phyloP scores from a whole-genome alignment of 64 coral and sea anemone species.

The Trachythela sp. region DNA sequence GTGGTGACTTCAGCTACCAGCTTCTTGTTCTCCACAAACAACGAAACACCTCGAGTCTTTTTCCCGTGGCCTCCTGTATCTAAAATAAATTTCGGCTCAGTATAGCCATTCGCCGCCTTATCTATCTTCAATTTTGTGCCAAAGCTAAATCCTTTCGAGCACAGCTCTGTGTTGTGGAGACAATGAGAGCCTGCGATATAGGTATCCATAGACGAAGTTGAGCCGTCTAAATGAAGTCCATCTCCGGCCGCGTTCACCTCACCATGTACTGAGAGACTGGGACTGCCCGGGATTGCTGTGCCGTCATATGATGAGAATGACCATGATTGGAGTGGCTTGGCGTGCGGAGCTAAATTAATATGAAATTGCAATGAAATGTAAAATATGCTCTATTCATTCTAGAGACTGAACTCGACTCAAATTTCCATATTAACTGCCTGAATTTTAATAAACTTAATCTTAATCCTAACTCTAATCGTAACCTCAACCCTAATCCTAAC shows the following conservation, averaged over 20 bases:
- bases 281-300: background rate
- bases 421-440: too few relatives aligned
- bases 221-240: conserved; percentile 1
- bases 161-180: background rate
- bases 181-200: background rate
- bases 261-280: background rate
- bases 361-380: background rate
- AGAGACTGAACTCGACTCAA: background rate
- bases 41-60: background rate
- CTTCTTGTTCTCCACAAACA: conserved; percentile 15
- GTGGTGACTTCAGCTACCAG: conserved; percentile 1
- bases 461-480: too few relatives aligned
- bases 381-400: too few relatives aligned
- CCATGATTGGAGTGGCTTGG: background rate
- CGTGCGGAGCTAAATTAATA: conserved; percentile 8
- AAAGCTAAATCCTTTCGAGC: background rate
- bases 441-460: too few relatives aligned
- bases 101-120: background rate
- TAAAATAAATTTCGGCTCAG: background rate
- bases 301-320: background rate
- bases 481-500: too few relatives aligned
- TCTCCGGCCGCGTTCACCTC: background rate
- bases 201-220: background rate
- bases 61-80: background rate
- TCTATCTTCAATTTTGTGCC: background rate